These are phyloP conservation scores for Matsumyia berberina DNA, from an alignment of 2,888 invertebrate genomes.

Conservation along the genomic window DNA sequence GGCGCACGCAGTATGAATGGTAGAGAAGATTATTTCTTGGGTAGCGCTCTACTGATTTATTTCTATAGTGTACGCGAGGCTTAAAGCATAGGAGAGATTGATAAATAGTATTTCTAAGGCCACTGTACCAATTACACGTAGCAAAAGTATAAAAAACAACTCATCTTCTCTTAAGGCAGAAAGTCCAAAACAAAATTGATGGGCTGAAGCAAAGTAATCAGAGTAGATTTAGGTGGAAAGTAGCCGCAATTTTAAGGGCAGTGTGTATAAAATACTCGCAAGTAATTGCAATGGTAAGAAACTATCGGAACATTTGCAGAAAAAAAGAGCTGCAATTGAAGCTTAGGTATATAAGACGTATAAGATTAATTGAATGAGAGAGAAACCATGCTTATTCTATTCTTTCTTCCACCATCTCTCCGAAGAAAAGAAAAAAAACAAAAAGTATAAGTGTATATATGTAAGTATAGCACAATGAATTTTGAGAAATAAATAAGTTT, in stretches of 20 bases:
- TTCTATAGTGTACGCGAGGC: too few species aligned
- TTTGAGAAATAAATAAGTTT: slow-evolving; percentile 33
- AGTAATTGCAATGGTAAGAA: slow-evolving; percentile 36
- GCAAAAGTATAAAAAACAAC: slow-evolving; percentile 24
- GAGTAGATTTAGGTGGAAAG: slow-evolving; percentile 59
- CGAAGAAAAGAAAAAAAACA: slow-evolving; percentile 7
- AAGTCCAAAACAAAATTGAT: slow-evolving; percentile 34
- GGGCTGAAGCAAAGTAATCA: slow-evolving; percentile 39
- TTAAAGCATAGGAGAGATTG: not conserved
- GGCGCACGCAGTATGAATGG: too few species aligned
- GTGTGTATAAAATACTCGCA: slow-evolving; percentile 34
- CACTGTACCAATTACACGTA: slow-evolving; percentile 1
- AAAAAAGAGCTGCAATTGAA: slow-evolving; percentile 36
- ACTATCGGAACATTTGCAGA: slow-evolving; percentile 29
- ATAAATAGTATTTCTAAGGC: slow-evolving; percentile 9
- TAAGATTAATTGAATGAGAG: slow-evolving; percentile 7
- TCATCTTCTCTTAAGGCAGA: slow-evolving; percentile 41
- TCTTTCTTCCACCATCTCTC: slow-evolving; percentile 7
- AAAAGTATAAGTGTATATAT: not conserved
- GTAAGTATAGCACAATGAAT: slow-evolving; percentile 4
- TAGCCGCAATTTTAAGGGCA: slow-evolving; percentile 46
- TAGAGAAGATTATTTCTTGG: too few species aligned
- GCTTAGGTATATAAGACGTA: slow-evolving; percentile 30
- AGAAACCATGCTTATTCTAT: slow-evolving; percentile 14
- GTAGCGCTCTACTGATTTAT: too few species aligned